phyloP scores from a whole-genome alignment of 2,888 invertebrate genomes.

The Apocheima hispidaria region DNA sequence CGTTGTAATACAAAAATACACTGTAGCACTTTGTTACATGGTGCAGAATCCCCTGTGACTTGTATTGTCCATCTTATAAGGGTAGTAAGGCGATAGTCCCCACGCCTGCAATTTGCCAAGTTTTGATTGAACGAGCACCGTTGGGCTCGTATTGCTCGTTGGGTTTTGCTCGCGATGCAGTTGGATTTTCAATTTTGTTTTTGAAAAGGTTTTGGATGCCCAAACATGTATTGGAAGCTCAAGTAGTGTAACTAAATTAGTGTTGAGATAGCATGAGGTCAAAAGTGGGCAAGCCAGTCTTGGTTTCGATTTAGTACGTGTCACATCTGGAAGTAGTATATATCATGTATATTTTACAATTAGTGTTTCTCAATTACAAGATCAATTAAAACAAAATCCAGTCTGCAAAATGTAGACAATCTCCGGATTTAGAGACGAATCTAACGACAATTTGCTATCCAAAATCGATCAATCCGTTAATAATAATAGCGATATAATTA shows the following conservation, averaged over 20 bases:
- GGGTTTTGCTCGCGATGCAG: conserved; percentile 21
- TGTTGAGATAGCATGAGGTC: too few species aligned
- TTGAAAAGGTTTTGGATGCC: neutral
- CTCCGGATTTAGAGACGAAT: too few species aligned
- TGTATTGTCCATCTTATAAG: conserved; percentile 32
- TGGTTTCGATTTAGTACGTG: too few species aligned
- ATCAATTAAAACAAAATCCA: too few species aligned
- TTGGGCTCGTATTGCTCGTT: too few species aligned
- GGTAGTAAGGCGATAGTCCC: conserved; percentile 39
- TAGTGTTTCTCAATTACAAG: too few species aligned
- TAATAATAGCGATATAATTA: too few species aligned
- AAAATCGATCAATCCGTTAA: too few species aligned
- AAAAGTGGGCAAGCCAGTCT: conserved; percentile 2
- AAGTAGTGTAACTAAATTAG: neutral
- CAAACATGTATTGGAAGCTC: neutral
- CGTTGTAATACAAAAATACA: conserved; percentile 10
- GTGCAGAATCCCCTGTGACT: neutral
- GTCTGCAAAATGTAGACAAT: too few species aligned
- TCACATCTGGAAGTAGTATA: too few species aligned
- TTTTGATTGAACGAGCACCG: conserved; percentile 47
- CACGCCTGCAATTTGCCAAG: conserved; percentile 49
- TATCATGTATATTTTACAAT: too few species aligned
- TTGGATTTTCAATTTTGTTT: conserved; percentile 22
- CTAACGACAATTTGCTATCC: too few species aligned
- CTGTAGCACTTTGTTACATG: conserved; percentile 8